These are phyloP conservation scores for Vidua macroura DNA, from an alignment of 2,113 vertebrate genomes.

Conservation along the genomic window DNA sequence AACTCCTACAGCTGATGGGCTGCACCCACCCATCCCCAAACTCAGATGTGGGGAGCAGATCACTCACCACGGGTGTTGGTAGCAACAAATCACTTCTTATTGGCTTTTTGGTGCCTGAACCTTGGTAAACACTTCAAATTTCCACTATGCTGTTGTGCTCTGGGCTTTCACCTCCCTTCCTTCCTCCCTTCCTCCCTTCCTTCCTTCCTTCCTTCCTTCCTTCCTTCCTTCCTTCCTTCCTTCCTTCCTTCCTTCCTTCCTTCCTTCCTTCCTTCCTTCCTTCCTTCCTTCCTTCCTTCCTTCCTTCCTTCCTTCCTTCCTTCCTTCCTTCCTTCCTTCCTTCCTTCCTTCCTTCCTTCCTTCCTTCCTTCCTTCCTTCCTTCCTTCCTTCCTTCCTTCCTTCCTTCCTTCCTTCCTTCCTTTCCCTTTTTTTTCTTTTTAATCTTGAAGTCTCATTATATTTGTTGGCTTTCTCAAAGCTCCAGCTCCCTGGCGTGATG, in stretches of 20 bases:
- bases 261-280: too few relatives aligned
- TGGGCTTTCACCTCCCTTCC: neutral
- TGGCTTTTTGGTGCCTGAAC: neutral
- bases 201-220: too few relatives aligned
- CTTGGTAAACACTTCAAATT: neutral
- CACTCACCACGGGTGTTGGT: fast-evolving
- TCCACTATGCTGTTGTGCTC: neutral
- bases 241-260: too few relatives aligned
- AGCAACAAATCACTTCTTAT: neutral
- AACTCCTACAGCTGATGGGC: neutral
- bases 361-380: too few relatives aligned
- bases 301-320: too few relatives aligned
- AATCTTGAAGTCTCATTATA: neutral
- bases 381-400: too few relatives aligned
- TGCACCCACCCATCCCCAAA: neutral
- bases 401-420: too few relatives aligned
- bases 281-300: too few relatives aligned
- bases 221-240: too few relatives aligned
- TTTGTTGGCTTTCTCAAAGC: neutral
- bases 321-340: too few relatives aligned
- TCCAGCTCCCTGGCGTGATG: neutral
- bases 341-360: too few relatives aligned
- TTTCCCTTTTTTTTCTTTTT: neutral
- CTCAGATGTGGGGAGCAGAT: neutral
- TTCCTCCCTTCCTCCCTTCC: too few relatives aligned